A percentile compares a stretch with the other conserved stretches of the same genome.
Evolutionary conservation across 2,797 vertebrate genomes (phyloP).

Genomic region (Artibeus jamaicensis): DNA sequence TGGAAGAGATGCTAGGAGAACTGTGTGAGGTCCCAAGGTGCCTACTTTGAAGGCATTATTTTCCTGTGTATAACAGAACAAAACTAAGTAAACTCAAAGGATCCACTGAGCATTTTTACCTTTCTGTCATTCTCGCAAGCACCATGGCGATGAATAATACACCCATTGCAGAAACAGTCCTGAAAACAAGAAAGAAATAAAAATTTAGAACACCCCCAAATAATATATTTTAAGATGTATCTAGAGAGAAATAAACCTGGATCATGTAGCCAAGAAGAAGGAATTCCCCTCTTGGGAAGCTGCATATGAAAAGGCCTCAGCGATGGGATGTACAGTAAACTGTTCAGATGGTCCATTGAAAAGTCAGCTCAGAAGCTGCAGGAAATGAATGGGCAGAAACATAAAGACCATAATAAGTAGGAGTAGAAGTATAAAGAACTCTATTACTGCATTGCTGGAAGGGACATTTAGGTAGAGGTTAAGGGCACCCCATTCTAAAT

Average conservation of each 20-base stretch:
- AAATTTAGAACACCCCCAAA: slow-evolving; percentile 62
- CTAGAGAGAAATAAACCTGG: slow-evolving; percentile 60
- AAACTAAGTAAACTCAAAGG: neutral
- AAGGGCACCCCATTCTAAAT: slow-evolving; percentile 75
- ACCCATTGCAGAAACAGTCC: neutral
- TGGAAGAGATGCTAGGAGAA: no score
- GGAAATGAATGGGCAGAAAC: slow-evolving; percentile 76
- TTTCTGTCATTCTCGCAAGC: neutral
- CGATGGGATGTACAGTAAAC: slow-evolving; percentile 41
- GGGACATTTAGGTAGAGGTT: slow-evolving; percentile 77
- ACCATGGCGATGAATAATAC: neutral
- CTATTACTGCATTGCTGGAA: slow-evolving; percentile 73
- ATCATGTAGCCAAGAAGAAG: slow-evolving; percentile 58
- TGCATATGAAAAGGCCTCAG: slow-evolving; percentile 60
- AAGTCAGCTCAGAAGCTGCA: slow-evolving; percentile 74
- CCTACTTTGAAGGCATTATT: no score
- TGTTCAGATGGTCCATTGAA: slow-evolving; percentile 62
- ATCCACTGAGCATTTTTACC: neutral
- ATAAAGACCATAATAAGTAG: slow-evolving; percentile 77
- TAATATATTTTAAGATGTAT: slow-evolving; percentile 57
- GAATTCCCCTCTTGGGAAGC: slow-evolving; percentile 71
- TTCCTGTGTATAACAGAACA: no score
- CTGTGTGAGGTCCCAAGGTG: no score
- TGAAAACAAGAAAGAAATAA: slow-evolving; percentile 55
- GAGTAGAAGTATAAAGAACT: slow-evolving; percentile 71